These are phyloP conservation scores for Decapterus maruadsi DNA, from an alignment of 2,797 vertebrate genomes.

Conservation along the genomic window DNA sequence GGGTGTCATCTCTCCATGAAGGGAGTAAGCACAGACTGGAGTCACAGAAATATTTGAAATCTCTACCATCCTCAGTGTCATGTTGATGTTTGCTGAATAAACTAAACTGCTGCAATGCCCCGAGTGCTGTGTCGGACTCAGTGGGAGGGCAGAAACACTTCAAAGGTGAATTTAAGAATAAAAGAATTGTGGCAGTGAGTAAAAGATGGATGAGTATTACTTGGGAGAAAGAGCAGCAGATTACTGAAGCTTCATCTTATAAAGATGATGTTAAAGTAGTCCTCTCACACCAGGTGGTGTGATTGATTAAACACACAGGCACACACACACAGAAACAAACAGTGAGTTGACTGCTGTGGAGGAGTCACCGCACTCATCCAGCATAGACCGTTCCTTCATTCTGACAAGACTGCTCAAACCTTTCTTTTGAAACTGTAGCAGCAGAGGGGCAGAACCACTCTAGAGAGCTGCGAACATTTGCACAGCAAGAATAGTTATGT, in stretches of 20 bases:
- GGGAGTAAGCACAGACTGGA: constrained; percentile 14
- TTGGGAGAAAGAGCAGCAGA: constrained; percentile 25
- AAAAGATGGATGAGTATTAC: constrained; percentile 34
- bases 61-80: constrained; percentile 11
- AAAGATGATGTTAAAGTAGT: constrained; percentile 14
- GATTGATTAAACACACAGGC: constrained; percentile 15
- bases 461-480: neutral
- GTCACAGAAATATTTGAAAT: constrained; percentile 22
- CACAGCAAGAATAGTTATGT: neutral
- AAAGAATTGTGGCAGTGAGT: constrained; percentile 42
- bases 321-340: neutral
- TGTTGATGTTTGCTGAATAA: constrained; percentile 21
- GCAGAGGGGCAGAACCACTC: neutral
- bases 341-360: neutral
- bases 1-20: constrained; percentile 9
- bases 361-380: neutral
- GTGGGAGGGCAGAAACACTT: constrained; percentile 38
- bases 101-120: constrained; percentile 19
- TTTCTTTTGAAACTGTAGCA: neutral
- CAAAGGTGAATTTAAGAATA: constrained; percentile 38
- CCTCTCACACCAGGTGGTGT: neutral
- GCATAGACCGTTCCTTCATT: neutral
- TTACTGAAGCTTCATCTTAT: constrained; percentile 19
- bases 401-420: neutral
- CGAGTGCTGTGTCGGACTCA: constrained; percentile 13